These are phyloP conservation scores for Gallinago solitaria DNA, from an alignment of 2,797 vertebrate species.

Conservation along the genomic window DNA sequence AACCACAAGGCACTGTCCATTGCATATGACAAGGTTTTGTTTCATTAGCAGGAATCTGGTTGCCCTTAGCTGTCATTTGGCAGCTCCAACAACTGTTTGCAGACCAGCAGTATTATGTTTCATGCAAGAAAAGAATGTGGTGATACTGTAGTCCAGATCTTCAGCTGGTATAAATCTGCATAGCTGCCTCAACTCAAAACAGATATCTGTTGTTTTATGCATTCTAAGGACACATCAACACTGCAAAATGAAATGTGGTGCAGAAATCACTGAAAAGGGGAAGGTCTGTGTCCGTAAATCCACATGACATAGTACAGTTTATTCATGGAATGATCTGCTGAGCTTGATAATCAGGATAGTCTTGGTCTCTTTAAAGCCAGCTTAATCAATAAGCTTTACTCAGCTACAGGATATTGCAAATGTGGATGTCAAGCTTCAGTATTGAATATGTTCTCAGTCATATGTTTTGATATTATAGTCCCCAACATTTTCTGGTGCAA, in stretches of 20 bases:
- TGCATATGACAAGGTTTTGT: neutral
- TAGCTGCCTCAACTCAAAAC: neutral
- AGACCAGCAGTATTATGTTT: neutral
- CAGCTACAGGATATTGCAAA: neutral
- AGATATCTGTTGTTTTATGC: neutral
- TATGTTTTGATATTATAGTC: neutral
- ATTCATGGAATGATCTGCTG: neutral
- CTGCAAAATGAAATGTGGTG: neutral
- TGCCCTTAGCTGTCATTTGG: neutral
- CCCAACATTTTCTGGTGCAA: neutral
- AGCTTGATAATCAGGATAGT: neutral
- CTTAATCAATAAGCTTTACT: neutral
- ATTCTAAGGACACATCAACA: neutral
- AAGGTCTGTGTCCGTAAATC: neutral
- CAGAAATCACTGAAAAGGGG: neutral
- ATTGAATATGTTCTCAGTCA: neutral
- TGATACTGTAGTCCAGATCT: neutral
- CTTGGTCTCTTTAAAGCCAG: neutral
- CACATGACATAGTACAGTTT: neutral
- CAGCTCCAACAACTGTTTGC: conserved; percentile 30
- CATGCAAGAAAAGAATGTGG: neutral
- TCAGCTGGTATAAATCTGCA: conserved; percentile 24
- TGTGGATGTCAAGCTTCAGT: neutral
- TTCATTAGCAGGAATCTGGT: neutral
- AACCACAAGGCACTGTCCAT: neutral